Conservation (phyloP, 1,140 invertebrate species). For the Drosophila nigromelanica region DNA sequence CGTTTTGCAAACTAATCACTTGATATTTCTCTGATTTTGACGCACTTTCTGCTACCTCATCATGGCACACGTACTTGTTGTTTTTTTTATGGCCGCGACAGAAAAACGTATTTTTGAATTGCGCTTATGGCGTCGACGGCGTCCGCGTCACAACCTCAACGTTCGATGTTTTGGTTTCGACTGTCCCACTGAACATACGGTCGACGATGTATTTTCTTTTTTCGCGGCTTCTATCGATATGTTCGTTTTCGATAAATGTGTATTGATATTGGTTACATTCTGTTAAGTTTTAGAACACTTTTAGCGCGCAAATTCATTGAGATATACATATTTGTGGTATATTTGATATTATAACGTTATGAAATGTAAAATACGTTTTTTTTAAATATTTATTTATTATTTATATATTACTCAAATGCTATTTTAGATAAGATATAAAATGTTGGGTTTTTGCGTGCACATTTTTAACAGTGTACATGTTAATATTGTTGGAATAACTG, state of each 20-base stretch:
- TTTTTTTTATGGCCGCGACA: constrained; percentile 16
- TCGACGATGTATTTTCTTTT: constrained; percentile 15
- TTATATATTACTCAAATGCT: no score
- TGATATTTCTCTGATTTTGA: constrained; percentile 28
- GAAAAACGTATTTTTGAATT: constrained; percentile 23
- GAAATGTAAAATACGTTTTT: no score
- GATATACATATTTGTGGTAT: no score
- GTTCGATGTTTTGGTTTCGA: constrained; percentile 29
- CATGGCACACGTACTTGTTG: constrained; percentile 4
- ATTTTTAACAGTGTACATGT: no score
- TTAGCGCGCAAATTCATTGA: background rate
- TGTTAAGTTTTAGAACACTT: constrained; percentile 2
- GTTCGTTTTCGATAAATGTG: background rate
- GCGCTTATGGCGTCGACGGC: background rate
- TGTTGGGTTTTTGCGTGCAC: no score
- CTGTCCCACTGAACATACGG: constrained; percentile 4
- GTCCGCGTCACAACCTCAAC: constrained; percentile 14
- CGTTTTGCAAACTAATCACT: constrained; percentile 37
- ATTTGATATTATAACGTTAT: no score
- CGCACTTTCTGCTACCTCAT: constrained; percentile 28
- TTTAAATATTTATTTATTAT: no score
- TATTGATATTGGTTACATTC: background rate
- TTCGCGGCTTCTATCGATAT: constrained; percentile 19
- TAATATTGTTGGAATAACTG: no score
- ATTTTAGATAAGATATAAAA: no score